Base-by-base conservation (phyloP, 92 coral and sea anemone genomes). In the Palythoa caribaeorum region DNA sequence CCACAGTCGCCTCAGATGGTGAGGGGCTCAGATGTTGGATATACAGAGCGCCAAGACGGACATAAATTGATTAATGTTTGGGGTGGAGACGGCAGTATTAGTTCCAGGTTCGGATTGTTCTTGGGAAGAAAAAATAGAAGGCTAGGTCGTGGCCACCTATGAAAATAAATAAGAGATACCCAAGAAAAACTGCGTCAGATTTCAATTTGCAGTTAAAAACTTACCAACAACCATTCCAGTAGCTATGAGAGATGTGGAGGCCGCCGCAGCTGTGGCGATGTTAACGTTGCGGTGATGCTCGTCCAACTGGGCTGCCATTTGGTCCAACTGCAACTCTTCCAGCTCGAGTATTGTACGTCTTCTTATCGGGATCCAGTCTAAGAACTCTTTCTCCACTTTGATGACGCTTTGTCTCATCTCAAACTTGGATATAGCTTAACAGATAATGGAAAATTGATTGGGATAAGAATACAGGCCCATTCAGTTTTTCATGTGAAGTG, bases 231-330 rank as follows among this genome's bases (percentile, higher is more conserved):
- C 90, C 79, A 92, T 69, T 71, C 92, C 94, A 36, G 94, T 92
- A 50, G 90, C 94, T 13, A 92, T 78, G 36, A 92, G 91, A 38
- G 94, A 92, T 1, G 92, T 92, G 6, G 92, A 57, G 52, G 92
- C 89, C 6, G 91, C 94, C 0, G 92, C 92, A 5, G 94, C 94
- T 17, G 94, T 92, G 16, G 94, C 94, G 36, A 92, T 88, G 75
- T 88, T 92, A 1, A 83, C 79, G n/a, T 88, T 88, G 62, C 92
- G 94, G 87, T 92, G 94, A 53, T 88, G 80, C 9, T 92, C 78
- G 73, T 92, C 94, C 1, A 92, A 80, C 57, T 80, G 71, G 39
- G 84, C 44, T 0, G 92, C 87, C 77, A 92, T 73, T 39, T 92
- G 73, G 39, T 84, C 88, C 12, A 92, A 79, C 47, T 88, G 63